These are phyloP conservation scores for Toxotes lorentzi DNA, from an alignment of 2,797 vertebrate genomes.

Conservation along the genomic window DNA sequence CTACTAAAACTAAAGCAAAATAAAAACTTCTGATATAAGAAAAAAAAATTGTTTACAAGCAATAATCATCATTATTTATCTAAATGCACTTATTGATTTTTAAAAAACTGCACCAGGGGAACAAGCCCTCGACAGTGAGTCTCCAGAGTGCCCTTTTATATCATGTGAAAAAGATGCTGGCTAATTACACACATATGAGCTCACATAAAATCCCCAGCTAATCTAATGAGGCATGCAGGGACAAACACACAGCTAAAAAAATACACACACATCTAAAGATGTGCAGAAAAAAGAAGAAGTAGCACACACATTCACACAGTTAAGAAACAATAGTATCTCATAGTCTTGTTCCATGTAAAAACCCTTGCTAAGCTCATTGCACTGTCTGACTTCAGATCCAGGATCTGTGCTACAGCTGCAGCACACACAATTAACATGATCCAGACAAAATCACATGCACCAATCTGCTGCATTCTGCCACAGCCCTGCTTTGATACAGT, in stretches of 20 bases:
- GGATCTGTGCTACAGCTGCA: slow-evolving; percentile 32
- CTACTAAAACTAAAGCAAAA: not conserved
- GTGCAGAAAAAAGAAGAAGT: not conserved
- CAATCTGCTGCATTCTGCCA: not conserved
- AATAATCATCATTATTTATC: not conserved
- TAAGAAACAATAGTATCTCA: slow-evolving; percentile 1
- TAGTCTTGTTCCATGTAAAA: slow-evolving; percentile 7
- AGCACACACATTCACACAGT: not conserved
- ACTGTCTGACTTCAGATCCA: slow-evolving; percentile 20
- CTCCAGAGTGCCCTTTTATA: slow-evolving; percentile 9
- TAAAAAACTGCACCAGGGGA: not conserved
- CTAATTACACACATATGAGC: slow-evolving; percentile 35
- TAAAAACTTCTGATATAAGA: not conserved
- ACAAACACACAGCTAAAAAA: slow-evolving; percentile 8
- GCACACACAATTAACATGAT: slow-evolving; percentile 24
- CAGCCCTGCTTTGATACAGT: slow-evolving; percentile 17
- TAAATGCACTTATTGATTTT: not conserved
- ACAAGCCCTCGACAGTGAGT: not conserved
- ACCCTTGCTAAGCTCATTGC: slow-evolving; percentile 5
- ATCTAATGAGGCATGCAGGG: slow-evolving; percentile 26
- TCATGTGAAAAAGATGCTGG: slow-evolving; percentile 22
- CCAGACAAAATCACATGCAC: slow-evolving; percentile 4
- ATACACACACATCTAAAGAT: not conserved
- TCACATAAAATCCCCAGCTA: slow-evolving; percentile 27
- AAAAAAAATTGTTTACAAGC: not conserved